Conservation (phyloP, 1,140 invertebrate genomes). For the Mizuhopecten yessoensis region DNA sequence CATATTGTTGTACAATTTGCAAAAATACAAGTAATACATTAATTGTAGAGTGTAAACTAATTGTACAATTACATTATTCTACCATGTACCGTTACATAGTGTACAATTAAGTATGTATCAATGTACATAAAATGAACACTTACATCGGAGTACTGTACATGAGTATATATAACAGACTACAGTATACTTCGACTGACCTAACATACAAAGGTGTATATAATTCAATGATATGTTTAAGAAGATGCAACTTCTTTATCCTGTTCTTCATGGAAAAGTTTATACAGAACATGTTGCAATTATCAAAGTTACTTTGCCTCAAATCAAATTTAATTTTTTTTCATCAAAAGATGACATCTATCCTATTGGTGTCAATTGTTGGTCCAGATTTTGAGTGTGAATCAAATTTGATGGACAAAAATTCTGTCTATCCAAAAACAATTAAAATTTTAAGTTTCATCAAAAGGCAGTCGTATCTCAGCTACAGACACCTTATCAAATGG, state of each 20-base stretch:
- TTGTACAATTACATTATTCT: neutral
- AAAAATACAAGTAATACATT: neutral
- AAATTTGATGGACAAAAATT: neutral
- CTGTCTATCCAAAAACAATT: neutral
- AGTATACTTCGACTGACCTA: neutral
- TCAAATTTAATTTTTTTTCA: neutral
- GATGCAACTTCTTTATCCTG: neutral
- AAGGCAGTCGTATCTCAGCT: neutral
- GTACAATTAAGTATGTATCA: neutral
- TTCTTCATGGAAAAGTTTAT: neutral
- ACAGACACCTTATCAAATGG: neutral
- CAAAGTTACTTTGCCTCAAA: neutral
- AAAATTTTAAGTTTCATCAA: neutral
- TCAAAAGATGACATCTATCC: neutral
- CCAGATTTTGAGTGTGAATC: neutral
- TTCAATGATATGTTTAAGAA: neutral
- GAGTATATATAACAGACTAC: neutral
- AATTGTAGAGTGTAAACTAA: neutral
- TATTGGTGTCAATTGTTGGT: neutral
- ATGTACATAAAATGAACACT: neutral
- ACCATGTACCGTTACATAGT: neutral
- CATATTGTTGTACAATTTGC: neutral
- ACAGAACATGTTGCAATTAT: neutral
- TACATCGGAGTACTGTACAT: neutral
- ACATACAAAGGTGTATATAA: slow-evolving; percentile 23